Base-by-base conservation (phyloP, 2,113 vertebrate species). In the Chaetura pelagica region DNA sequence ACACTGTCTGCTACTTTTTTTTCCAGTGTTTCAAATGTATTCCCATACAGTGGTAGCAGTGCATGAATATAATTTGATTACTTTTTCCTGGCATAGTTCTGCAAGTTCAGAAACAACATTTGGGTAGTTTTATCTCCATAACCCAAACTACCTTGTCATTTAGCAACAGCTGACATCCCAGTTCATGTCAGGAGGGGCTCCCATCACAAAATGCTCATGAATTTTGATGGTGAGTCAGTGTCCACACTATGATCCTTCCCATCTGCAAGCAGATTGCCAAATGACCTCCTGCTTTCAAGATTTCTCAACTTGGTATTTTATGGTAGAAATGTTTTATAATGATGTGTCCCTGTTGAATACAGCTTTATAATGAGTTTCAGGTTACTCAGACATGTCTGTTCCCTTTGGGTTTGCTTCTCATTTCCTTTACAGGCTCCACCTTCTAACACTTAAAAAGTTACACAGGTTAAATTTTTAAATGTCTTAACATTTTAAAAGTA, bases 11-110 rank as follows among this genome's bases (percentile, higher is more conserved):
- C 44, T 34, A 73, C 34, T 85, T 76, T 87, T 76, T 78, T 83
- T 74, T 76, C 83, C 68, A 84, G 64, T 77, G 38, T 35, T 81
- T 71, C 71, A 34, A 96, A 64, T 84, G 46, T 95, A 68, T 85
- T 76, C 32, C 52, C 46, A 55, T 55, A 42, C 6, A 78, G 44
- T 46, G 29, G 46, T 58, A 91, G 73, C 71, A 74, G 78, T 85
- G 77, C 58, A 24, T 6, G 5, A 59, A 27, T 59, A 64, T 13
- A 83, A 87, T 17, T 38, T 48, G 32, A 15, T 22, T 2, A n/a
- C 4, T 38, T 87, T 62, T 66, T 51, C 62, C 64, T 81, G 10
- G 7, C 62, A 15, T n/a, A 21, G 29, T 22, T 6, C 34, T 57
- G 35, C 24, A 13, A 61, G 16, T 46, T 75, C 40, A 52, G 32